These are phyloP conservation scores for Cirrhinus mrigala DNA, from an alignment of 2,797 vertebrate species.

Conservation along the genomic window DNA sequence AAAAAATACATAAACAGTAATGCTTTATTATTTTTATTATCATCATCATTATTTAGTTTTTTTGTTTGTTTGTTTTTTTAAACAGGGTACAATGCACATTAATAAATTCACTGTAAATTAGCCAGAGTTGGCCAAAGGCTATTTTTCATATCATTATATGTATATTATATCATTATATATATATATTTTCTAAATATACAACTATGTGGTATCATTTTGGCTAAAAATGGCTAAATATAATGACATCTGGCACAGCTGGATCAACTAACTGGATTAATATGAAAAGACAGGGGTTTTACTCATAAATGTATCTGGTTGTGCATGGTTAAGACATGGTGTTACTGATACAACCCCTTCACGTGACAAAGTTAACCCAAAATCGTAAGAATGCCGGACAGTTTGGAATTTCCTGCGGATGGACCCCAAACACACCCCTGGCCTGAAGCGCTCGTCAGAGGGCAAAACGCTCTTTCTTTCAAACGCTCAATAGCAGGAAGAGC, in stretches of 20 bases:
- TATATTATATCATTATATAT: too few relatives aligned
- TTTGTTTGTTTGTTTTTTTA: too few relatives aligned
- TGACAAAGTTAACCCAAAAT: neutral
- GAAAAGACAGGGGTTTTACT: neutral
- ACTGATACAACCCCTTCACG: neutral
- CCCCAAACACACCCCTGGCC: neutral
- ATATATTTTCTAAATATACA: too few relatives aligned
- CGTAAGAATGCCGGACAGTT: neutral
- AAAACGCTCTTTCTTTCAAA: conserved; percentile 56
- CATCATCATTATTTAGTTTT: too few relatives aligned
- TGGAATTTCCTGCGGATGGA: conserved; percentile 33
- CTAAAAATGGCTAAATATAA: neutral
- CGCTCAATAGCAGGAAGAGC: conserved; percentile 72
- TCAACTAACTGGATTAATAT: neutral
- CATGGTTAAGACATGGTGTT: neutral
- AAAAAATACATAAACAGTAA: too few relatives aligned
- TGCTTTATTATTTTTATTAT: too few relatives aligned
- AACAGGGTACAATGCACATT: too few relatives aligned
- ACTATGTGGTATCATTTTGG: too few relatives aligned
- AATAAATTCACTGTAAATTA: too few relatives aligned
- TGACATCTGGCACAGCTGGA: neutral
- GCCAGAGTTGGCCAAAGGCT: too few relatives aligned
- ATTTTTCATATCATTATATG: too few relatives aligned
- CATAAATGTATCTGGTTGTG: too few relatives aligned
- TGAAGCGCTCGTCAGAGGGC: conserved; percentile 18